A percentile compares a stretch with the other conserved stretches of the same genome.
Evolutionary conservation across 2,888 invertebrate genomes (phyloP).

Genomic region (Tyria jacobaeae): DNA sequence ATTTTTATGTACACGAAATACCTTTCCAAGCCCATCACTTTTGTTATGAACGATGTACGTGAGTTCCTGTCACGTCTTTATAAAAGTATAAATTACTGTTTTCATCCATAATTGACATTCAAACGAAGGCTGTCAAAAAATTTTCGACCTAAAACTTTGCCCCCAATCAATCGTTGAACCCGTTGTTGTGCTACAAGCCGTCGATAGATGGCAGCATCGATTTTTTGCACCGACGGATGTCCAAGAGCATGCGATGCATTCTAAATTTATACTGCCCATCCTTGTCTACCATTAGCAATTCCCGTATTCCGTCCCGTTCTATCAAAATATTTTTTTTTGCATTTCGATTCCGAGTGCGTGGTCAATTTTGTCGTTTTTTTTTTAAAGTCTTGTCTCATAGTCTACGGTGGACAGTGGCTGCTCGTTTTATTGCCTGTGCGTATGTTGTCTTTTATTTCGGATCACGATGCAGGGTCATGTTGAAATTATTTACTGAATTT

Average conservation of each 20-base stretch:
- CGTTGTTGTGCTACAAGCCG: slow-evolving; percentile 64
- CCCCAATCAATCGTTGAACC: slow-evolving; percentile 48
- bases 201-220: slow-evolving; percentile 76
- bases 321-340: slow-evolving; percentile 81
- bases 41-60: slow-evolving; percentile 18
- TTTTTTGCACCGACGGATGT: slow-evolving; percentile 84
- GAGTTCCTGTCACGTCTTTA: slow-evolving; percentile 26
- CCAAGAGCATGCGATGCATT: slow-evolving; percentile 84
- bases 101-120: slow-evolving; percentile 20
- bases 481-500: slow-evolving; percentile 56
- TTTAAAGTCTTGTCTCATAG: slow-evolving; percentile 70
- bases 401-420: slow-evolving; percentile 67
- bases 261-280: slow-evolving; percentile 78
- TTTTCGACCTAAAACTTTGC: slow-evolving; percentile 27
- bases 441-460: slow-evolving; percentile 56
- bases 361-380: slow-evolving; percentile 81
- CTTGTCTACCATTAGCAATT: slow-evolving; percentile 64
- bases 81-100: slow-evolving; percentile 22
- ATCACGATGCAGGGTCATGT: slow-evolving; percentile 49
- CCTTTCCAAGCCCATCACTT: neutral
- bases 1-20: slow-evolving; percentile 1
- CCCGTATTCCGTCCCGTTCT: slow-evolving; percentile 69
- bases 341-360: slow-evolving; percentile 84
- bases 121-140: slow-evolving; percentile 20
- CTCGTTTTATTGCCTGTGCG: slow-evolving; percentile 64